Evolutionary conservation across 2,113 vertebrate genomes (phyloP).

Genomic region (Morone chrysops): DNA sequence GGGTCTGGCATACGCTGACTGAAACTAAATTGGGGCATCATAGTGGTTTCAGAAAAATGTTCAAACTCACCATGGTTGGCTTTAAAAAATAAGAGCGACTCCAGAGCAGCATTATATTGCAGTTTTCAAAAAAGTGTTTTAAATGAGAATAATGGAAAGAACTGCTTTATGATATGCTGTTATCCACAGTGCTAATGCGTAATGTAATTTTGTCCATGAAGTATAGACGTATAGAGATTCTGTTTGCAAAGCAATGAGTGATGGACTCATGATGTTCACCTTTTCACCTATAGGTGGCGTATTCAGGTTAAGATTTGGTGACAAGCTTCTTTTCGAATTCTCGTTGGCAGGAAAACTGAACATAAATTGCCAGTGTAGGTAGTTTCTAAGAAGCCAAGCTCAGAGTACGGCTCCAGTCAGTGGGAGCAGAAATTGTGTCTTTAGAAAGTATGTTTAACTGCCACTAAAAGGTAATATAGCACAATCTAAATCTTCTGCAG

Average conservation of each 20-base stretch:
- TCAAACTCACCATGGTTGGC: background rate
- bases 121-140: background rate
- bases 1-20: background rate
- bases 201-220: background rate
- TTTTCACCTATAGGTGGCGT: conserved; percentile 49
- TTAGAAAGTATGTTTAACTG: background rate
- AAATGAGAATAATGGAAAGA: background rate
- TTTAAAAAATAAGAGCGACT: background rate
- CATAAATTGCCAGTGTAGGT: background rate
- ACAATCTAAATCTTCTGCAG: background rate
- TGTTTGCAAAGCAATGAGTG: background rate
- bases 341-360: background rate
- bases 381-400: no score
- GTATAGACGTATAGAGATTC: background rate
- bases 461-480: background rate
- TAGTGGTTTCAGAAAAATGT: conserved; percentile 18
- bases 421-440: background rate
- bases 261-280: background rate
- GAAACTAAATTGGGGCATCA: conserved; percentile 25
- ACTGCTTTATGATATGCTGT: background rate
- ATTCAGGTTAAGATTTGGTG: conserved; percentile 16
- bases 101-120: background rate
- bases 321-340: background rate
- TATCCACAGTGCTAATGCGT: background rate
- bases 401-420: background rate